Conservation (phyloP, 2,888 invertebrate genomes). For the Acanthosepion pharaonis region DNA sequence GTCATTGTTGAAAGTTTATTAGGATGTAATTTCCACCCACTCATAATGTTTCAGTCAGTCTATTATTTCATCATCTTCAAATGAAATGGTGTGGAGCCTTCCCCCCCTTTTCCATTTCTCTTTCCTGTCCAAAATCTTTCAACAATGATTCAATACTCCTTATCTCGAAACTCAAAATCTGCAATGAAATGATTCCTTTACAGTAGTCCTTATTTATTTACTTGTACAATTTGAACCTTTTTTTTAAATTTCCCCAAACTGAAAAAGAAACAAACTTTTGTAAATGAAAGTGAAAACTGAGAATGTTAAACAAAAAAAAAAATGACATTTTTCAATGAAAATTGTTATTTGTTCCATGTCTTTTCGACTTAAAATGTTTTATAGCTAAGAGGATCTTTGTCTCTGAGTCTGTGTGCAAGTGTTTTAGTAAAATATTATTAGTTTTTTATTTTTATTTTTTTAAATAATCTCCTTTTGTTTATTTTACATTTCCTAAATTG, state of each 20-base stretch:
- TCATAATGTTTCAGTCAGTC: background rate
- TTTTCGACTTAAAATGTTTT: background rate
- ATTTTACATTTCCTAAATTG: background rate
- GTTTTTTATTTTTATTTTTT: background rate
- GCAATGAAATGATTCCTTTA: background rate
- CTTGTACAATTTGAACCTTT: background rate
- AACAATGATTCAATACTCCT: background rate
- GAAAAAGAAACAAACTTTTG: background rate
- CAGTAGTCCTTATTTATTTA: background rate
- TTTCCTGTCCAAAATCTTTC: background rate
- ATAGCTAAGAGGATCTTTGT: background rate
- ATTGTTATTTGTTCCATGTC: background rate
- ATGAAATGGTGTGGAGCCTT: background rate
- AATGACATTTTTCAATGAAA: background rate
- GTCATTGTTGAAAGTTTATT: background rate
- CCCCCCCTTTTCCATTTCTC: background rate
- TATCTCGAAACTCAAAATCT: background rate
- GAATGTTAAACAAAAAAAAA: background rate
- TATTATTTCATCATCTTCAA: conserved; percentile 11
- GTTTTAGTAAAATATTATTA: background rate
- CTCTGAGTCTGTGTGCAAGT: background rate
- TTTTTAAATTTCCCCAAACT: background rate
- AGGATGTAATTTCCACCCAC: background rate
- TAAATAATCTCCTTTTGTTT: background rate
- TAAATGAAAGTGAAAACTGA: background rate